Base-by-base conservation (phyloP, 2,113 vertebrate species). In the Syngnathus floridae region DNA sequence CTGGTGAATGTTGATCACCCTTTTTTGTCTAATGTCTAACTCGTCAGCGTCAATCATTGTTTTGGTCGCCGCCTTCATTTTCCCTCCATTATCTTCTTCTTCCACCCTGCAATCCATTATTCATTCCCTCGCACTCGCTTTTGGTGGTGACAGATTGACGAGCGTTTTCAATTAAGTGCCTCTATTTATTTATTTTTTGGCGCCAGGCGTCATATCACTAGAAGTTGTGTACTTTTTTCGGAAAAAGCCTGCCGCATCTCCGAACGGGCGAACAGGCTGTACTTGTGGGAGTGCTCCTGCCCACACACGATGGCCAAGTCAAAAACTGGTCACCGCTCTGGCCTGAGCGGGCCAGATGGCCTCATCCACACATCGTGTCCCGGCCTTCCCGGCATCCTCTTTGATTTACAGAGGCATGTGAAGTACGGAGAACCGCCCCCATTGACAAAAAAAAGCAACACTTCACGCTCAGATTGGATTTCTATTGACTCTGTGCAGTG, bases 331-430 rank as follows among this genome's bases (percentile, higher is more conserved):
- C 64, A 77, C 72, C 31, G 11, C 22, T 49, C 68, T 43, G 70
- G 66, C 75, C 82, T 72, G 43, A 58, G 70, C 81, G 72, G 68
- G 78, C 74, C 86, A 87, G 88, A 90, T 88, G 87, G 87, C 73
- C 62, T 51, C 79, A 82, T 76, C 64, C 49, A 5, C 48, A 62
- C 73, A 57, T 77, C 72, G 58, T 72, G 82, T 83, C 80, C 73
- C 70, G 65, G 67, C 66, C 57, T 72, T 66, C 75, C 62, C 69
- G 72, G 48, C 1, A 35, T 80, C 65, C 49, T 77, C 72, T 79
- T 72, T 79, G 80, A 86, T 66, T 79, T 73, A 87, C 66, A 49
- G 67, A 73, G 63, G 49, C 41, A 57, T 64, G 22, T 79, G 80
- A 86, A 67, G 77, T 76, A 87, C 58, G 57, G 54, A 69, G 60